Conservation (phyloP, 2,113 vertebrate species). For the Pipa parva region DNA sequence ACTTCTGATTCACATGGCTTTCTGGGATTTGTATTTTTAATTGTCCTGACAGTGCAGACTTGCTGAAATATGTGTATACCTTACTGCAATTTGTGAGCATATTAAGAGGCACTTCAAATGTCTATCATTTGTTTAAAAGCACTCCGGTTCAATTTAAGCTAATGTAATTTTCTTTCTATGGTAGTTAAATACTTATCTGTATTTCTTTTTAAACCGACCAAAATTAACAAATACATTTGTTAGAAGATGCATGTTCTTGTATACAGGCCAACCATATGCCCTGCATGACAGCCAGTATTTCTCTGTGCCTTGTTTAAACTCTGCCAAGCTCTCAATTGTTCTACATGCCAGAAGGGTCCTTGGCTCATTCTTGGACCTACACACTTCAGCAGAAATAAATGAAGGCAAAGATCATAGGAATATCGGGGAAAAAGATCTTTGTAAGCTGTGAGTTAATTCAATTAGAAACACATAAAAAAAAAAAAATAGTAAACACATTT, state of each 20-base stretch:
- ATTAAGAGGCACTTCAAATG: no score
- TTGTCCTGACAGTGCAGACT: no score
- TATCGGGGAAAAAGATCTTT: not conserved
- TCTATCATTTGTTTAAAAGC: no score
- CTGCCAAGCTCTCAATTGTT: not conserved
- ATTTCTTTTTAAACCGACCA: not conserved
- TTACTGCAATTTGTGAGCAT: no score
- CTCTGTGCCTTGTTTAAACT: not conserved
- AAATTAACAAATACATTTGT: not conserved
- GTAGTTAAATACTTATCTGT: not conserved
- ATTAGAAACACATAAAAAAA: not conserved
- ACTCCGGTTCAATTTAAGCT: no score
- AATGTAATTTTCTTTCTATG: no score
- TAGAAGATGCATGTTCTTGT: not conserved
- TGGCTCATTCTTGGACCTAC: not conserved
- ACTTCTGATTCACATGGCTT: no score
- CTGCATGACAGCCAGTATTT: not conserved
- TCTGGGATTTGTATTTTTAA: no score
- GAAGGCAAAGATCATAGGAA: not conserved
- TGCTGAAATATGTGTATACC: no score
- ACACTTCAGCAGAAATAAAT: not conserved
- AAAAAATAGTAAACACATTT: not conserved
- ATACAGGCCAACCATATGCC: constrained; percentile 4
- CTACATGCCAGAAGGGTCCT: not conserved
- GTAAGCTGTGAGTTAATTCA: not conserved